These are phyloP conservation scores for Planiliza haematocheilus DNA, from an alignment of 2,113 vertebrate species.

Conservation along the genomic window DNA sequence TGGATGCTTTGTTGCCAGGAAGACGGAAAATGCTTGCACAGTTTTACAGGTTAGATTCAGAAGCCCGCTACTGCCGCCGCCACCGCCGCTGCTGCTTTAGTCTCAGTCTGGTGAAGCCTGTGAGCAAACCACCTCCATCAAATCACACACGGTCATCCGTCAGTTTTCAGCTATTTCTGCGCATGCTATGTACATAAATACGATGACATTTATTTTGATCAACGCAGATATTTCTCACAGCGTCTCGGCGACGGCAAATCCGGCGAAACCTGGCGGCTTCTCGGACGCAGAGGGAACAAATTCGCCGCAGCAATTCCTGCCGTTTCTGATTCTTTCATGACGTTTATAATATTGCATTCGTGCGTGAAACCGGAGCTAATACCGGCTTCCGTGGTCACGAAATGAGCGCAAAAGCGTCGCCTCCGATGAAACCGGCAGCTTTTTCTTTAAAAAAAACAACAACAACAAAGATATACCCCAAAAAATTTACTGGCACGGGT, in stretches of 20 bases:
- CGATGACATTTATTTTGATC: not conserved
- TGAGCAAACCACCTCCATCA: not conserved
- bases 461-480: too few relatives aligned
- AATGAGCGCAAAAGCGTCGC: not conserved
- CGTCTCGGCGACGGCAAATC: too few relatives aligned
- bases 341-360: too few relatives aligned
- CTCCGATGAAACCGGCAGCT: not conserved
- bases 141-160: conserved; percentile 1
- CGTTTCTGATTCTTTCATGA: too few relatives aligned
- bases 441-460: too few relatives aligned
- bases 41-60: conserved; percentile 48
- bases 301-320: too few relatives aligned
- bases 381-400: not conserved
- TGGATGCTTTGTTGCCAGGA: conserved; percentile 70
- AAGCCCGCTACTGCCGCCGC: conserved; percentile 4
- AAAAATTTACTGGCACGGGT: too few relatives aligned
- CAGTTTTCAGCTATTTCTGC: not conserved
- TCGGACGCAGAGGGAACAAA: too few relatives aligned
- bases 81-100: conserved; percentile 1
- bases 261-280: too few relatives aligned
- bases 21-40: conserved; percentile 49
- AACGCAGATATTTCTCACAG: not conserved
- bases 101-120: not conserved
- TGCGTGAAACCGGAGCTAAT: too few relatives aligned
- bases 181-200: too few relatives aligned